Base-by-base conservation (phyloP, 1,140 invertebrate genomes). In the Oryzaephilus surinamensis region DNA sequence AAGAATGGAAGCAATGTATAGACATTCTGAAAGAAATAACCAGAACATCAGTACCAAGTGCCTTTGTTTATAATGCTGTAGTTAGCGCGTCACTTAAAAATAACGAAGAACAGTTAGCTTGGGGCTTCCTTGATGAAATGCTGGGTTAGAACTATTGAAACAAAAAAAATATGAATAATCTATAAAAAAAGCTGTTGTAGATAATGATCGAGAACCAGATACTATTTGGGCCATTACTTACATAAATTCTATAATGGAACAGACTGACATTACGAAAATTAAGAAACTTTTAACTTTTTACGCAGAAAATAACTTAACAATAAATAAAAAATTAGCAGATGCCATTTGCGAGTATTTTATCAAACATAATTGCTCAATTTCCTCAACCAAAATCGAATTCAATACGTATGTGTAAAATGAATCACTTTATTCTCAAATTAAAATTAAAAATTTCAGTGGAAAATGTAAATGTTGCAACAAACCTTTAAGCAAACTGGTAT, bases 21-120 rank as follows among this genome's bases (percentile, higher is more conserved):
- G 61, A 72, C 45, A 46, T 84, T 17, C 62, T 83, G 6, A 60
- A 78, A 32, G 70, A 71, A 48, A 64, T 76, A 38, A 64, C 71
- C 52, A 21, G 70, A 27, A 64, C 58, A 14, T 32, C 46, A 18
- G 52, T 7, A 6, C 62, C 64, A 1, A 52, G 45, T 42, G 48
- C 56, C 14, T 37, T 36, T 5, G 46, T 58, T 2, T 73, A 70
- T 45, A 70, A 59, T 52, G 52, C 43, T 13, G 24, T 79, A 8
- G 62, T 73, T 44, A 33, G 46, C 26, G 67, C 71, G 18, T 63
- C 76, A 10, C 79, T 80, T 58, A 46, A 50, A 31, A 63, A 74
- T 49, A 59, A 67, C 24, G 67, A 76, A 35, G 49, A 63, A 32
- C 54, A 70, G 15, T 45, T 73, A 35, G 77, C 65, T 4, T 69